These are phyloP conservation scores for Drosophila athabasca DNA, from an alignment of 1,140 invertebrate species.

Conservation along the genomic window DNA sequence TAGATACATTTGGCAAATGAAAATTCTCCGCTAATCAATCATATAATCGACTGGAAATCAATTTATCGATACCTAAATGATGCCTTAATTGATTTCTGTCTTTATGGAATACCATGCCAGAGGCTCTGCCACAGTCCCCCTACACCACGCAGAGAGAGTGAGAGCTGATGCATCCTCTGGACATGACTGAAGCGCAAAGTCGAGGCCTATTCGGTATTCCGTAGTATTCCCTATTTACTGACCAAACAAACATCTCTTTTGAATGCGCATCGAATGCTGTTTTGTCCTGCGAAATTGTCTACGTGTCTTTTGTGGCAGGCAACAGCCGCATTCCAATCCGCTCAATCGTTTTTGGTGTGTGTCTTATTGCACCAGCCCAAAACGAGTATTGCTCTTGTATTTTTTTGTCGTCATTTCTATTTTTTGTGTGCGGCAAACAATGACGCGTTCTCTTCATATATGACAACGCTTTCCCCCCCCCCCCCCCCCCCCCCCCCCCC, in stretches of 20 bases:
- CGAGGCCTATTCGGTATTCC: neutral
- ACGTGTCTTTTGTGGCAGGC: constrained; percentile 62
- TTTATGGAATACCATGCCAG: too few species aligned
- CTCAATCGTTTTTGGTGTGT: constrained; percentile 32
- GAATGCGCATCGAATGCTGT: constrained; percentile 41
- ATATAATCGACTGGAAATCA: neutral
- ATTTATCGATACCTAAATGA: neutral
- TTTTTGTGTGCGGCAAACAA: constrained; percentile 45
- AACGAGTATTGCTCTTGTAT: neutral
- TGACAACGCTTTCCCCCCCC: constrained; percentile 41
- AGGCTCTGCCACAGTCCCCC: too few species aligned
- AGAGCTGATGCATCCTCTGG: neutral
- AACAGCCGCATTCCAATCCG: constrained; percentile 9
- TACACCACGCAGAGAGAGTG: too few species aligned
- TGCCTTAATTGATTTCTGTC: neutral
- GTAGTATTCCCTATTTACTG: constrained; percentile 37
- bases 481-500: too few species aligned
- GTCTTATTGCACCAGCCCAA: constrained; percentile 39
- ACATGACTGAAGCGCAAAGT: neutral
- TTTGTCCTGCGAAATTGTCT: constrained; percentile 53
- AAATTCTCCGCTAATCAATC: neutral
- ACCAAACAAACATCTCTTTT: constrained; percentile 62
- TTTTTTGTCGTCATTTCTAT: constrained; percentile 23
- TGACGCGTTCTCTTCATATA: constrained; percentile 42
- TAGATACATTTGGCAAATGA: too few species aligned